Conservation (phyloP, 2,888 invertebrate species). For the Yponomeuta evonymella region DNA sequence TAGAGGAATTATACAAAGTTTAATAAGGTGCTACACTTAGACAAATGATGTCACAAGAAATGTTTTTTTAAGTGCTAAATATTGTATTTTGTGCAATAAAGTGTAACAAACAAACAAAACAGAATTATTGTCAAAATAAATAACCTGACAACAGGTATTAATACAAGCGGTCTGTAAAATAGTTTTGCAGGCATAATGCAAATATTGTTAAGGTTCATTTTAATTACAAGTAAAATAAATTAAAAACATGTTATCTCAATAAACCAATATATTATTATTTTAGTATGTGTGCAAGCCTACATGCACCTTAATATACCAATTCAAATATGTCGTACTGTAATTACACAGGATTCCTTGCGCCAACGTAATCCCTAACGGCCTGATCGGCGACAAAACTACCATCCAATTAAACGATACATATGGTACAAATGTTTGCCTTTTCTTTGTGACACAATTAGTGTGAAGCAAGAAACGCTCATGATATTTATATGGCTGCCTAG, state of each 20-base stretch:
- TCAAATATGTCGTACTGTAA: not conserved
- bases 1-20: no score
- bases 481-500: not conserved
- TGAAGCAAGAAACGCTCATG: not conserved
- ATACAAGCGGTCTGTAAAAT: no score
- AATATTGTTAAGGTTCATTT: not conserved
- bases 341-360: not conserved
- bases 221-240: not conserved
- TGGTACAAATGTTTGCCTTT: not conserved
- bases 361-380: not conserved
- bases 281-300: not conserved
- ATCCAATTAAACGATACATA: not conserved
- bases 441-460: not conserved
- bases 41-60: no score
- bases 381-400: not conserved
- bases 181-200: no score
- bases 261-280: not conserved
- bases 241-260: no score
- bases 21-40: no score
- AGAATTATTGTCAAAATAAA: no score
- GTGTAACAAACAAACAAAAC: no score
- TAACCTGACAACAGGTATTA: no score
- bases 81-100: no score
- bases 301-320: no score
- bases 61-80: no score